A percentile compares a stretch with the other conserved stretches of the same genome.
phyloP scores from a whole-genome alignment of 2,113 vertebrate genomes.

The Microcebus tavaratra region DNA sequence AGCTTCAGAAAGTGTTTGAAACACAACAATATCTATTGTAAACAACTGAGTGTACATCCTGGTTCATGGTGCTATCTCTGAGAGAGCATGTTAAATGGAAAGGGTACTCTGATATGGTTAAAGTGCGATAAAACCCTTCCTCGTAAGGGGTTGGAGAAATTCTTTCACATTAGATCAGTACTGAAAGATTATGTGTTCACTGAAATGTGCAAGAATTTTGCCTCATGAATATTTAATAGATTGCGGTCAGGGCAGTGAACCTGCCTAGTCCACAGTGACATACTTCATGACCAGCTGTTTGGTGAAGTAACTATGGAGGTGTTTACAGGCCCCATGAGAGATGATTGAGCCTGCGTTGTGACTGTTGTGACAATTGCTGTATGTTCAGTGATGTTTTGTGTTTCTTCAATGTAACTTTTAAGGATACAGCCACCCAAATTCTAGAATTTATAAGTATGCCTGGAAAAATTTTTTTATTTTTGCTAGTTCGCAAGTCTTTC shows the following conservation, averaged over 20 bases:
- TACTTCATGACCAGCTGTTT: neutral
- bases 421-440: neutral
- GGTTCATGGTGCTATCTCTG: neutral
- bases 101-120: neutral
- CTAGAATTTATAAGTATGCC: neutral
- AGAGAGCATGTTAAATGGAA: neutral
- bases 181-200: neutral
- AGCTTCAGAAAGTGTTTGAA: neutral
- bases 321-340: neutral
- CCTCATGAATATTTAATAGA: constrained; percentile 35
- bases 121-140: neutral
- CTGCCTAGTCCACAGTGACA: neutral
- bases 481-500: neutral
- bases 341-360: neutral
- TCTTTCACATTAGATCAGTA: neutral
- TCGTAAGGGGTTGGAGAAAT: neutral
- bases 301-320: neutral
- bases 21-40: too few species aligned
- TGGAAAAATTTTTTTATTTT: neutral
- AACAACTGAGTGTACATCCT: neutral
- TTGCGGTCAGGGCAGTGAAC: neutral
- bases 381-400: neutral
- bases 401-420: neutral
- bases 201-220: neutral
- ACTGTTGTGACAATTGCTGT: neutral